These are phyloP conservation scores for Dynastes maya DNA, from an alignment of 2,888 invertebrate species.

Conservation along the genomic window DNA sequence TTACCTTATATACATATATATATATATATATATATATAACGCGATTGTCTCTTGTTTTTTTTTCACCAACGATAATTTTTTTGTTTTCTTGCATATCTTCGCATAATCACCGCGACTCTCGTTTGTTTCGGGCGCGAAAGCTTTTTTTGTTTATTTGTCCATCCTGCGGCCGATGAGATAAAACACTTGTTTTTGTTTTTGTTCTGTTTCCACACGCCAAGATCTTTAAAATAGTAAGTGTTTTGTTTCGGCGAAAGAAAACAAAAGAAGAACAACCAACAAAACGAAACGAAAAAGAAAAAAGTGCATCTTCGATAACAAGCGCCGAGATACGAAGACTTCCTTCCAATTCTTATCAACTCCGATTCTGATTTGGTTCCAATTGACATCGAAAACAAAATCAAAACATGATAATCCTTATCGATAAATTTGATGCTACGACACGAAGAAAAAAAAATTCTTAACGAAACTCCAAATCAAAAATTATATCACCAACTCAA, in stretches of 20 bases:
- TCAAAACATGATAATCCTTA: background rate
- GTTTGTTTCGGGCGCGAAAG: background rate
- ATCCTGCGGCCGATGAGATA: background rate
- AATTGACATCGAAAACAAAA: background rate
- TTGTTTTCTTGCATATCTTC: constrained; percentile 3
- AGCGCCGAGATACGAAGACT: background rate
- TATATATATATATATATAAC: background rate
- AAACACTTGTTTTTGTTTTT: constrained; percentile 9
- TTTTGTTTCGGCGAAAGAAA: background rate
- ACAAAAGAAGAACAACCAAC: background rate
- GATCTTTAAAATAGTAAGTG: constrained; percentile 1
- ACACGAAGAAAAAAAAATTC: background rate
- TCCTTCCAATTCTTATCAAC: constrained; percentile 1
- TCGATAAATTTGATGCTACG: background rate
- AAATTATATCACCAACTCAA: too few relatives aligned
- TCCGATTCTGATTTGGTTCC: background rate
- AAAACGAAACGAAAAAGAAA: background rate
- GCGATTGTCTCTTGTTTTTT: constrained; percentile 8
- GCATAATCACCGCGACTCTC: background rate
- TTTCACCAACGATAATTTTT: background rate
- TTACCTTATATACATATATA: background rate
- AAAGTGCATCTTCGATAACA: constrained; percentile 1
- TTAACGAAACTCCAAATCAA: too few relatives aligned
- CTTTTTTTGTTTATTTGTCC: too few relatives aligned
- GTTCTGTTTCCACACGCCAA: background rate